Conservation (phyloP, 2,888 invertebrate genomes). For the Hedychridium roseum region DNA sequence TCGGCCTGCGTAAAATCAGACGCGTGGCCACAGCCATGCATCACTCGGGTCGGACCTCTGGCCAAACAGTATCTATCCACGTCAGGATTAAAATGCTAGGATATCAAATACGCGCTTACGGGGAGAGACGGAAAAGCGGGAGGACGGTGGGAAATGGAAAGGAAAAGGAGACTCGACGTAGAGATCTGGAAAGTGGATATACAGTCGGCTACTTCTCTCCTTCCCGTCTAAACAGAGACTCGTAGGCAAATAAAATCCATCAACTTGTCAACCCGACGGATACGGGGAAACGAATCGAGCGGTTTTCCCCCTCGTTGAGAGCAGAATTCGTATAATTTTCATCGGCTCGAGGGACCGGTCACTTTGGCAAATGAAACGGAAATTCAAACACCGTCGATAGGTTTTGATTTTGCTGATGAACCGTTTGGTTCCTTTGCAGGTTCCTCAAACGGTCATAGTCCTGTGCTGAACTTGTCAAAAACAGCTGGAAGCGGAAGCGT, state of each 20-base stretch:
- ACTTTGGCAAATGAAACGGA: too few relatives aligned
- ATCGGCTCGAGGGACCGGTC: too few relatives aligned
- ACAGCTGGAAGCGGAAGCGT: constrained; percentile 83
- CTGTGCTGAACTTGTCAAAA: constrained; percentile 90
- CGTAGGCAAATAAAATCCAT: constrained; percentile 59
- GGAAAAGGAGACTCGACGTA: constrained; percentile 24
- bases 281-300: constrained; percentile 3
- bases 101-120: constrained; percentile 50
- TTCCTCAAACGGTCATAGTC: constrained; percentile 90
- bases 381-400: too few relatives aligned
- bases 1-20: constrained; percentile 18
- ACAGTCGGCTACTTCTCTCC: constrained; percentile 30
- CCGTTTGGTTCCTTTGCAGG: constrained; percentile 66
- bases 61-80: constrained; percentile 63
- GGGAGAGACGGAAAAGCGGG: constrained; percentile 10
- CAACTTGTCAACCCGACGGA: constrained; percentile 47
- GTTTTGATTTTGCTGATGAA: too few relatives aligned
- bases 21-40: constrained; percentile 36
- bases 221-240: constrained; percentile 43
- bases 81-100: constrained; percentile 63
- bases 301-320: too few relatives aligned
- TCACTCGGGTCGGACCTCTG: constrained; percentile 36
- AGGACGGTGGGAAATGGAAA: constrained; percentile 24
- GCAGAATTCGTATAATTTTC: too few relatives aligned
- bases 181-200: constrained; percentile 42